A percentile compares a stretch with the other conserved stretches of the same genome.
Conservation (phyloP, 1,140 invertebrate species). For the Ceratoteleas bidentatus region DNA sequence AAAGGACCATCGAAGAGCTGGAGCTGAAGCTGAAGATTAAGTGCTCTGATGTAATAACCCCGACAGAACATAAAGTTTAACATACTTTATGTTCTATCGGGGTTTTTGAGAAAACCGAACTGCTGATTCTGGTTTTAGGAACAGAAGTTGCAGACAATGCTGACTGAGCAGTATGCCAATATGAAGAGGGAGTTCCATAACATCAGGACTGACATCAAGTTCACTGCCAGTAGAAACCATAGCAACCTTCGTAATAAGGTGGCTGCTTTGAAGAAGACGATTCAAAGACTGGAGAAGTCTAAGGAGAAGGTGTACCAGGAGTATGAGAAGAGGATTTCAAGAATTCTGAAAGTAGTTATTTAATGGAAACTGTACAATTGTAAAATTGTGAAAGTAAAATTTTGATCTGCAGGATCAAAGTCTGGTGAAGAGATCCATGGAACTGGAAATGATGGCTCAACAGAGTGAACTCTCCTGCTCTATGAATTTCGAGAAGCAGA, state of each 20-base stretch:
- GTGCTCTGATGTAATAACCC: slow-evolving; percentile 66
- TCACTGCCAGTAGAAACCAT: slow-evolving; percentile 48
- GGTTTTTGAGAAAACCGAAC: too few species aligned
- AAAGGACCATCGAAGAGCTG: slow-evolving; percentile 66
- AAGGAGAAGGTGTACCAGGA: slow-evolving; percentile 62
- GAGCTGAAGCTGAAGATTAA: slow-evolving; percentile 69
- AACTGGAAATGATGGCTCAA: slow-evolving; percentile 34
- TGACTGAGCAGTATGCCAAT: slow-evolving; percentile 67
- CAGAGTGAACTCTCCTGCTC: slow-evolving; percentile 26
- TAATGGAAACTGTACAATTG: not conserved
- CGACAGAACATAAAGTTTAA: too few species aligned
- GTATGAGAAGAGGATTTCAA: slow-evolving; percentile 67
- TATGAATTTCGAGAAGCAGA: slow-evolving; percentile 33
- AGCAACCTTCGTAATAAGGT: slow-evolving; percentile 62
- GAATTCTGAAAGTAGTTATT: slow-evolving; percentile 51
- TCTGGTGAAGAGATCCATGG: slow-evolving; percentile 28
- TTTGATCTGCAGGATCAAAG: slow-evolving; percentile 25
- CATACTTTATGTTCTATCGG: too few species aligned
- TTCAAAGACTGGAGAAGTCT: slow-evolving; percentile 65
- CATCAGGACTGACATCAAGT: slow-evolving; percentile 70
- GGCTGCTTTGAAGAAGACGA: slow-evolving; percentile 53
- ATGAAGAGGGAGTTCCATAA: slow-evolving; percentile 73
- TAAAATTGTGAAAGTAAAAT: not conserved
- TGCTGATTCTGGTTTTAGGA: slow-evolving; percentile 46
- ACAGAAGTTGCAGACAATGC: slow-evolving; percentile 67